Evolutionary conservation across 2,888 invertebrate species (phyloP), one percentile per base, ranked within the genome.

Genomic region (Dryobota labecula): DNA sequence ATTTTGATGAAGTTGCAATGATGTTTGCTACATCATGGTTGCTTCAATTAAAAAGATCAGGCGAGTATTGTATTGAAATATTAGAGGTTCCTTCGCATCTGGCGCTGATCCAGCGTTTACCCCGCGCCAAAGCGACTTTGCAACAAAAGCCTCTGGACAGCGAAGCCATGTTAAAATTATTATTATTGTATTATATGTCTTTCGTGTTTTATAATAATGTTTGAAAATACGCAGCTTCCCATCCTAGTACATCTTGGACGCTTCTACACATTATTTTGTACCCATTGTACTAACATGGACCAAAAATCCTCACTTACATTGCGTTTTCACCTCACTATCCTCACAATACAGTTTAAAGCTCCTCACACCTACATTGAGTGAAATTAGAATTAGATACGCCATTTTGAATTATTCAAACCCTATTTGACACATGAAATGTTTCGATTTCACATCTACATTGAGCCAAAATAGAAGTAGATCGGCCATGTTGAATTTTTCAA

Each of bases 381-480:
- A 56, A 66, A 58, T 65, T 80, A 73, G 33, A 61, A n/a, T 18
- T 49, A 38, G 27, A 49, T 20, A 15, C 9, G 70, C 78, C 2
- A 51, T 70, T 70, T 70, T 56, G 11, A 56, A 24, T 43, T 53
- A 57, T 70, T 56, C 18, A 24, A 61, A 41, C 8, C 27, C 53
- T 58, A 27, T 45, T 58, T 20, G 5, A 33, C 20, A 47, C 45
- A 57, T 73, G 20, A 51, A 20, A 45, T 30, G 15, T 49, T 73
- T 49, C 20, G 20, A 51, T 58, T 45, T 54, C 49, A 71, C 57
- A 54, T 67, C 45, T 38, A 51, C 13, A 63, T 67, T 56, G 36
- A 71, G 30, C 36, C 41, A 54, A 53, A 60, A 66, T 82, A 73
- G 76, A 53, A 75, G 73, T 81, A 84, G 80, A 57, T 77, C 66